Base-by-base conservation (phyloP, 2,797 vertebrate species). In the Dermochelys coriacea region DNA sequence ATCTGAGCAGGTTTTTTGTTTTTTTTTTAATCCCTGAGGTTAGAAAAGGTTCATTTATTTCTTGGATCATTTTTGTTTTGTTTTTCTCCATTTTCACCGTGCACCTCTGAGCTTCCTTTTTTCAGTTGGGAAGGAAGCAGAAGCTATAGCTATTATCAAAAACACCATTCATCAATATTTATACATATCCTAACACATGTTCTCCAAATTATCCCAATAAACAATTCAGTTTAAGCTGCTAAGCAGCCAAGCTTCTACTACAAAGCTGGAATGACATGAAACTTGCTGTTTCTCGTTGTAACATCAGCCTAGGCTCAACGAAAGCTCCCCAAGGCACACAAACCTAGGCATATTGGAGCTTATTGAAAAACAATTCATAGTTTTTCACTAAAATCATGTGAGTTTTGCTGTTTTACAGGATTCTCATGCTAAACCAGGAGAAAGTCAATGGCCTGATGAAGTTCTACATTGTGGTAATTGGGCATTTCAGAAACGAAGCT, bases 51-150 rank as follows among this genome's bases (percentile, higher is more conserved):
- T 64, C 52, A 52, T 88, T 86, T 91, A 51, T 94, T 95, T 94
- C 18, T 47, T 41, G 87, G 55, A 78, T 15, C 1, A 0, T 52
- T 93, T 71, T 78, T 84, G 41, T 18, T 93, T 80, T 57, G 79
- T 34, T 27, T 75, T 90, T 84, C 90, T 83, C 59, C 83, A 34
- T 83, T 54, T 88, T 25, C 87, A 50, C 79, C 6, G 0, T 49
- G 61, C 57, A 51, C 71, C 74, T 96, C 88, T 90, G 85, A 87
- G 79, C 87, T 90, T 90, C 31, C 90, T 94, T 93, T 61, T 57
- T 52, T n/a, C 21, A 61, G 41, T 16, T 47, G 45, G 45, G 15
- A 77, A 77, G 74, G 25, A 77, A 49, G 25, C 41, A 49, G 45
- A 49, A 77, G 47, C 74, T 77, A 49, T 29, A 31, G 27, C 31